Evolutionary conservation across 2,113 vertebrate genomes (phyloP), one percentile per base, ranked within the genome.

Genomic region (Parus major): DNA sequence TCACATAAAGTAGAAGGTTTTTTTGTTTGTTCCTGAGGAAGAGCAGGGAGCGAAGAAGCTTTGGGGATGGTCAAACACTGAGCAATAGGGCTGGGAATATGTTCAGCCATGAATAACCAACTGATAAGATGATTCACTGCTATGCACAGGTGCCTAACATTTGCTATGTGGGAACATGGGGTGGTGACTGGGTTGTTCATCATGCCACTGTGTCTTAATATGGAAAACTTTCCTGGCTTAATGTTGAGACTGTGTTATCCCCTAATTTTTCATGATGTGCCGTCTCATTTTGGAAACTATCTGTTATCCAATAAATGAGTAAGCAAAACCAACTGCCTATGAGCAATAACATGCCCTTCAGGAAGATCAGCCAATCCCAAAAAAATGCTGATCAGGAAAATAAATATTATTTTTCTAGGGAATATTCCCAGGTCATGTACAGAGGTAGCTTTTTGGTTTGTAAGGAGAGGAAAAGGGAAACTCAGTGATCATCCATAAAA

Each of bases 121-220:
- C 72, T 10, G 18, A 79, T 93, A 83, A 82, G 61, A 93, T 95
- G 89, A 96, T 78, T 96, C 94, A 95, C 57, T 93, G 92, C 81
- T 44, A 75, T 39, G 80, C 96, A 95, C 91, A 94, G 96, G 94
- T 95, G 94, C 91, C 41, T 87, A 92, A 78, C 94, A 92, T 95
- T 96, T 97, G 93, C 89, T 95, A 84, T 91, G 94, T 95, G 91
- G 94, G 94, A 92, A 42, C 84, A 75, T 46, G 25, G 91, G 86
- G 95, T 41, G 61, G 85, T 95, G 94, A 91, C 86, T 84, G 82
- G 81, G 90, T 73, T 95, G 80, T 71, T 96, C 93, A 94, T 94
- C 87, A 91, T 31, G 60, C 76, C 86, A 75, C 96, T 36, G 41
- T 87, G 73, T 79, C 65, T 92, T 71, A 79, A 76, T 72, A 53